Conservation (phyloP, 2,797 vertebrate genomes). For the Spinus pinus region DNA sequence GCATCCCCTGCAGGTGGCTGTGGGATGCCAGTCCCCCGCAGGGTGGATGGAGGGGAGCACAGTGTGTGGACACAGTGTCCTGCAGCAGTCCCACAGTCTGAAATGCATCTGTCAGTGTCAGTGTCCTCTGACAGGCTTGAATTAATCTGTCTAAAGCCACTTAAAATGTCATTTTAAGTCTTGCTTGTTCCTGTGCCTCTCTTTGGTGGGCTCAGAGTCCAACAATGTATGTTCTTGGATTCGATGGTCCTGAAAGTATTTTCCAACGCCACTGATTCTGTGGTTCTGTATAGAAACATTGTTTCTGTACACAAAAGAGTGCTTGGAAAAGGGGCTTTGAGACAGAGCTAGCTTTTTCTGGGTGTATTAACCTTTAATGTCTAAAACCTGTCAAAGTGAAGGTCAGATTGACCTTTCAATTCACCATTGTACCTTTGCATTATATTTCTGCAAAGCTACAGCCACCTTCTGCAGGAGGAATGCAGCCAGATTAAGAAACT, state of each 20-base stretch:
- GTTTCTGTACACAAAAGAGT: background rate
- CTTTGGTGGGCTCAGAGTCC: rapidly evolving
- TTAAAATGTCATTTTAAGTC: background rate
- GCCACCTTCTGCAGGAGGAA: background rate
- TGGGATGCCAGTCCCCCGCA: rapidly evolving
- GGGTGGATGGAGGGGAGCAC: rapidly evolving
- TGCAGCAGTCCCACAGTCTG: background rate
- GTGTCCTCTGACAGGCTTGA: background rate
- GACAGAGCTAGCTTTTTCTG: background rate
- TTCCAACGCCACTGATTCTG: background rate
- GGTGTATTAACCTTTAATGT: constrained; percentile 10
- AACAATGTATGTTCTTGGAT: background rate
- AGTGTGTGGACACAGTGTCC: rapidly evolving
- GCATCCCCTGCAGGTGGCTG: background rate
- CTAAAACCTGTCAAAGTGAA: constrained; percentile 8
- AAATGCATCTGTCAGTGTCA: background rate
- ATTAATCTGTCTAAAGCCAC: background rate
- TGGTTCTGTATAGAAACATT: background rate
- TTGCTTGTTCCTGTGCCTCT: background rate
- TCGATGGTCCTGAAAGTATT: rapidly evolving
- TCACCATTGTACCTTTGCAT: background rate
- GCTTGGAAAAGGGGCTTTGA: background rate
- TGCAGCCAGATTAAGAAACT: background rate
- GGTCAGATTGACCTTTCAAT: constrained; percentile 24
- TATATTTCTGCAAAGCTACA: background rate